Conservation (phyloP, 2,888 invertebrate species). For the Schrankia costaestrigalis region DNA sequence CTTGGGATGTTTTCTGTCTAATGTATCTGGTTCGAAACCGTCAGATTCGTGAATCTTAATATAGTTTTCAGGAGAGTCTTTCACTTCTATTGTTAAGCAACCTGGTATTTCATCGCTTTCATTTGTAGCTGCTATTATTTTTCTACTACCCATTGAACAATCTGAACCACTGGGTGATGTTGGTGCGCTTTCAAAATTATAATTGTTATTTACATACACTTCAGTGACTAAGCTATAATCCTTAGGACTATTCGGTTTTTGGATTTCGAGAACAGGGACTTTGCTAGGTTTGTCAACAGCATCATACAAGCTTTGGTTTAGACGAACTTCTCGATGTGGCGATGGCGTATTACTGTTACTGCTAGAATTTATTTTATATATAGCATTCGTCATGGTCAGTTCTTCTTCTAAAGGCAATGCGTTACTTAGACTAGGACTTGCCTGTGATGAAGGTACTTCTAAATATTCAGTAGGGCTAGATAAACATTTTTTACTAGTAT, state of each 20-base stretch:
- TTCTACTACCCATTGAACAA: conserved; percentile 80
- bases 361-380: conserved; percentile 83
- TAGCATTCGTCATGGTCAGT: conserved; percentile 88
- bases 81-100: conserved; percentile 90
- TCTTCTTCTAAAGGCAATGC: conserved; percentile 90
- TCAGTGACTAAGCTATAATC: conserved; percentile 87
- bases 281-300: conserved; percentile 48
- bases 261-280: conserved; percentile 32
- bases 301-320: conserved; percentile 71
- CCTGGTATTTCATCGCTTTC: conserved; percentile 84
- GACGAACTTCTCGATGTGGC: conserved; percentile 54
- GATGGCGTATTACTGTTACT: conserved; percentile 77
- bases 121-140: conserved; percentile 72
- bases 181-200: conserved; percentile 82
- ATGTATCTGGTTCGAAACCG: conserved; percentile 91
- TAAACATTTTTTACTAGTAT: conserved; percentile 72
- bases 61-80: conserved; percentile 89
- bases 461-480: conserved; percentile 83
- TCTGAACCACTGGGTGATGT: conserved; percentile 81
- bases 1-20: conserved; percentile 87
- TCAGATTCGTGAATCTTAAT: conserved; percentile 89
- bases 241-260: conserved; percentile 58
- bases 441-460: conserved; percentile 84
- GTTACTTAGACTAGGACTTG: conserved; percentile 86
- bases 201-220: conserved; percentile 89